A percentile compares a stretch with the other conserved stretches of the same genome.
These are phyloP conservation scores for Sebastes itinus DNA, from an alignment of 2,797 vertebrate species.

Conservation along the genomic window DNA sequence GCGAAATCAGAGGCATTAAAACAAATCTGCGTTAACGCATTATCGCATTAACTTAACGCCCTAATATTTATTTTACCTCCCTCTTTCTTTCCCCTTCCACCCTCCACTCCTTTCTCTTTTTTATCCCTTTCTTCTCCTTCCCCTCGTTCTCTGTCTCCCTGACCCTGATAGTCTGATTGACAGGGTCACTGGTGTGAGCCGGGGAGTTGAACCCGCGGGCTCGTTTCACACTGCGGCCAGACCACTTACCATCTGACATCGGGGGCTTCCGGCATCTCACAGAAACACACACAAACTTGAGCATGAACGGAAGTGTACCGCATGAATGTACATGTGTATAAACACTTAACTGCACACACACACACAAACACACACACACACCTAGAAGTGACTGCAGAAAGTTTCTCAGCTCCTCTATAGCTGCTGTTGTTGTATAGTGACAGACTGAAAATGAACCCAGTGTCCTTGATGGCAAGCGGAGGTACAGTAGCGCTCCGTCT, in stretches of 20 bases:
- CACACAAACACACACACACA: background rate
- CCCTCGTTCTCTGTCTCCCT: background rate
- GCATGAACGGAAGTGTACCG: background rate
- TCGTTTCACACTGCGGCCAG: conserved; percentile 42
- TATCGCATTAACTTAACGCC: too few relatives aligned
- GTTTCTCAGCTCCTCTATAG: background rate
- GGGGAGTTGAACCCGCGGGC: conserved; percentile 34
- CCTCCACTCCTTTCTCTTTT: background rate
- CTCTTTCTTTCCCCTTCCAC: background rate
- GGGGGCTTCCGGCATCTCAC: conserved; percentile 17
- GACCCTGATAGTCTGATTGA: conserved; percentile 52
- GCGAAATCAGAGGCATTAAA: too few relatives aligned
- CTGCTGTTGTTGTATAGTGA: background rate
- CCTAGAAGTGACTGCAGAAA: background rate
- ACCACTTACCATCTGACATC: conserved; percentile 62
- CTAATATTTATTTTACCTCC: background rate
- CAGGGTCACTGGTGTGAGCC: conserved; percentile 41
- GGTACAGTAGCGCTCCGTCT: background rate
- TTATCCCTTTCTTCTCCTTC: background rate
- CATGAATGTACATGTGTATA: background rate
- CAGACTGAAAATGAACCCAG: background rate
- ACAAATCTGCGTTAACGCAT: too few relatives aligned
- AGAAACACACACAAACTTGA: conserved; percentile 1
- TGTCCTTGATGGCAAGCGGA: conserved; percentile 21
- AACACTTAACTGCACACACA: background rate